A percentile compares a stretch with the other conserved stretches of the same genome.
phyloP scores from a whole-genome alignment of 2,888 invertebrate genomes.

The Caenorhabditis sp. region DNA sequence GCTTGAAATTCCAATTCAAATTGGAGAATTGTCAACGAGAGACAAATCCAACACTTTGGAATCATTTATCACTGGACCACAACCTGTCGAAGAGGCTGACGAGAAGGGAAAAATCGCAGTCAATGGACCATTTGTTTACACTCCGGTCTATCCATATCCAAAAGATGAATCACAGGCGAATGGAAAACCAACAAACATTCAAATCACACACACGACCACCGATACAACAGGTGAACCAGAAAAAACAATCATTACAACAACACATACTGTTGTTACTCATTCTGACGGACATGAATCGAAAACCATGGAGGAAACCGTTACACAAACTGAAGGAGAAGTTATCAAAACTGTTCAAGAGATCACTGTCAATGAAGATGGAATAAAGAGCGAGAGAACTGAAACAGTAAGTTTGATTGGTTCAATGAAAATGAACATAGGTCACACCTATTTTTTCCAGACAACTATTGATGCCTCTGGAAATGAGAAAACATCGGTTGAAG shows the following conservation, averaged over 20 bases:
- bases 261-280: constrained; percentile 47
- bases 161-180: constrained; percentile 14
- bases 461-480: constrained; percentile 40
- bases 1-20: constrained; percentile 51
- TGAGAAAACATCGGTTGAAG: constrained; percentile 33
- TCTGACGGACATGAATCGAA: constrained; percentile 45
- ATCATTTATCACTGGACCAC: constrained; percentile 50
- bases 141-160: constrained; percentile 53
- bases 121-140: constrained; percentile 55
- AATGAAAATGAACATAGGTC: too few species aligned
- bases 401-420: constrained; percentile 11
- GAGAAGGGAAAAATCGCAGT: constrained; percentile 52
- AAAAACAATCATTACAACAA: constrained; percentile 41
- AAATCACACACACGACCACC: not conserved
- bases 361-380: constrained; percentile 41
- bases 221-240: constrained; percentile 7
- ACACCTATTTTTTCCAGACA: constrained; percentile 22
- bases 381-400: constrained; percentile 42
- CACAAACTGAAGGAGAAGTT: constrained; percentile 45
- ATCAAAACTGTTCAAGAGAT: constrained; percentile 43
- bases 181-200: constrained; percentile 14
- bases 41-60: constrained; percentile 34
- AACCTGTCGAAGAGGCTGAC: constrained; percentile 54
- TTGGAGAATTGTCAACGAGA: constrained; percentile 48
- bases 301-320: constrained; percentile 50